Evolutionary conservation across 2,797 vertebrate species (phyloP).

Genomic region (Picus viridis): DNA sequence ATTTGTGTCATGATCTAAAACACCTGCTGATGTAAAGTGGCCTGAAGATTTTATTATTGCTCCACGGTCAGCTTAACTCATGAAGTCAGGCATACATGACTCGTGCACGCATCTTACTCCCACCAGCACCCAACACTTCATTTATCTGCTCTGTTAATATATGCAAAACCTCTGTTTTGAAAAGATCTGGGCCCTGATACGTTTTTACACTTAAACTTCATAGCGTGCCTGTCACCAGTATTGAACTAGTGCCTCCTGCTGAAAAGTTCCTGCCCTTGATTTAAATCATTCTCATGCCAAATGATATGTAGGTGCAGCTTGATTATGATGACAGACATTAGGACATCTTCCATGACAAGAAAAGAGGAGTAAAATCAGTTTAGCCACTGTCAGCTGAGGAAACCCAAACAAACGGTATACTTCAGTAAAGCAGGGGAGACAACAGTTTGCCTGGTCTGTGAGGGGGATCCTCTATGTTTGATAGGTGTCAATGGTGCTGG

Average conservation of each 20-base stretch:
- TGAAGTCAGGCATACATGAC: neutral
- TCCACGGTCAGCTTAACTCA: neutral
- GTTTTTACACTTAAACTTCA: neutral
- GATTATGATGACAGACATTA: neutral
- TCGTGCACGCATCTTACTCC: neutral
- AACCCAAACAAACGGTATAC: neutral
- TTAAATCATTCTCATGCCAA: neutral
- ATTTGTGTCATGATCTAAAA: constrained; percentile 26
- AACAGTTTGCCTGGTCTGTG: neutral
- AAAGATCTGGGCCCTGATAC: neutral
- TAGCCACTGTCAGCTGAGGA: neutral
- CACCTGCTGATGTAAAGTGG: constrained; percentile 27
- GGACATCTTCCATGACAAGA: neutral
- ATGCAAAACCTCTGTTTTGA: neutral
- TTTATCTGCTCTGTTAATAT: neutral
- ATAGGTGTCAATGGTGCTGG: neutral
- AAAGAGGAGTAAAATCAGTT: neutral
- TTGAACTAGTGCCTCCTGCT: neutral
- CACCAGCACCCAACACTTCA: neutral
- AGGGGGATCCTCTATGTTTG: neutral
- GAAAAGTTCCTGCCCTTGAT: neutral
- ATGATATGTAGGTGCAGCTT: neutral
- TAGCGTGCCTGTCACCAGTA: neutral
- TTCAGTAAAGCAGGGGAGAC: neutral
- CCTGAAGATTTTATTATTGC: constrained; percentile 39